phyloP scores from a whole-genome alignment of 2,888 invertebrate genomes.

The Clunio marinus region DNA sequence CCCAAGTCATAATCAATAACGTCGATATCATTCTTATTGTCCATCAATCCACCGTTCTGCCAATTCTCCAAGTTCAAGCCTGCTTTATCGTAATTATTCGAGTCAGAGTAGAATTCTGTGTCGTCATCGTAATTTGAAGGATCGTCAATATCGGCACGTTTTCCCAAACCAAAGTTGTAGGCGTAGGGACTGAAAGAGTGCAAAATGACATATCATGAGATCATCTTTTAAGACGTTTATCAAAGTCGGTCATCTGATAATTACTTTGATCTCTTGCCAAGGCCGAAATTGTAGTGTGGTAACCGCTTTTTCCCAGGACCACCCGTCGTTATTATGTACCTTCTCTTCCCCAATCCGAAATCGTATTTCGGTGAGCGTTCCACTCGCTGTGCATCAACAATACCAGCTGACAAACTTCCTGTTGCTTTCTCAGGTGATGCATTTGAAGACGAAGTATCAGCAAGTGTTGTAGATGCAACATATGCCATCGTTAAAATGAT shows the following conservation, averaged over 20 bases:
- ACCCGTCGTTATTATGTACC: conserved; percentile 45
- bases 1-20: conserved; percentile 27
- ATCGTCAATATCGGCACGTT: conserved; percentile 44
- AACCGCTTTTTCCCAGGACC: conserved; percentile 49
- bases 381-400: conserved; percentile 29
- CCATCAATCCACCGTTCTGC: conserved; percentile 21
- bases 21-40: conserved; percentile 38
- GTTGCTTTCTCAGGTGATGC: conserved; percentile 10
- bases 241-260: neutral
- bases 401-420: neutral
- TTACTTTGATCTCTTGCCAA: conserved; percentile 47
- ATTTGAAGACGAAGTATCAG: conserved; percentile 1
- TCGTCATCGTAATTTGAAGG: conserved; percentile 42
- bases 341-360: conserved; percentile 29
- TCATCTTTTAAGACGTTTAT: neutral
- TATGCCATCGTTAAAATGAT: conserved; percentile 22
- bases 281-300: conserved; percentile 51
- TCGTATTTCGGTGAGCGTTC: conserved; percentile 38
- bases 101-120: neutral
- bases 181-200: conserved; percentile 44
- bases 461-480: neutral
- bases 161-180: conserved; percentile 50
- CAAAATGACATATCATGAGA: too few relatives aligned
- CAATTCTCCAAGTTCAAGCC: conserved; percentile 29
- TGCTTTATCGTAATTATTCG: conserved; percentile 22